phyloP scores from a whole-genome alignment of 1,140 invertebrate species.

The Halyomorpha halys region DNA sequence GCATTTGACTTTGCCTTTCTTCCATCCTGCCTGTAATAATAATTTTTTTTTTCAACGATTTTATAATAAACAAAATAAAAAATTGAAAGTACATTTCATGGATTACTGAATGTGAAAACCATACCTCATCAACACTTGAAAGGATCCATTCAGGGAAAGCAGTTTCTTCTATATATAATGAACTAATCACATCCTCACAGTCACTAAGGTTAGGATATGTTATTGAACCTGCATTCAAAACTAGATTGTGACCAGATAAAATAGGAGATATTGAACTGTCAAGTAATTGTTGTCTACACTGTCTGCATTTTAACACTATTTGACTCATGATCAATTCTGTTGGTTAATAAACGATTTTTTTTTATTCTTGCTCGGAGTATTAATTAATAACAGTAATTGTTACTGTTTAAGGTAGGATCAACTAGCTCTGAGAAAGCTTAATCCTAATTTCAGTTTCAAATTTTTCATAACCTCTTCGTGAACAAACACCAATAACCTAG shows the following conservation, averaged over 20 bases:
- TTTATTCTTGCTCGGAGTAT: too few relatives aligned
- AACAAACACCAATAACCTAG: too few relatives aligned
- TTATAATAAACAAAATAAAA: too few relatives aligned
- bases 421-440: too few relatives aligned
- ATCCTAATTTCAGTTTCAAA: too few relatives aligned
- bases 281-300: background rate
- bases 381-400: too few relatives aligned
- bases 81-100: too few relatives aligned
- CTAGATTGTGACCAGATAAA: background rate
- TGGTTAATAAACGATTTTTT: too few relatives aligned
- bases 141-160: slow-evolving; percentile 30
- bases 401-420: too few relatives aligned
- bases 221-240: background rate
- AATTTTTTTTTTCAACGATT: background rate
- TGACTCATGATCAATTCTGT: background rate
- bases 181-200: slow-evolving; percentile 22
- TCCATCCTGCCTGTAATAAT: slow-evolving; percentile 40
- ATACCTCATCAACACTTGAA: slow-evolving; percentile 27
- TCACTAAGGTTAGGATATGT: background rate
- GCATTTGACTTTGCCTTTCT: slow-evolving; percentile 51
- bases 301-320: background rate
- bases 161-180: slow-evolving; percentile 29
- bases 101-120: background rate
- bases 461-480: too few relatives aligned
- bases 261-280: background rate